Conservation (phyloP, 2,113 vertebrate species). For the Tyrannus savana region DNA sequence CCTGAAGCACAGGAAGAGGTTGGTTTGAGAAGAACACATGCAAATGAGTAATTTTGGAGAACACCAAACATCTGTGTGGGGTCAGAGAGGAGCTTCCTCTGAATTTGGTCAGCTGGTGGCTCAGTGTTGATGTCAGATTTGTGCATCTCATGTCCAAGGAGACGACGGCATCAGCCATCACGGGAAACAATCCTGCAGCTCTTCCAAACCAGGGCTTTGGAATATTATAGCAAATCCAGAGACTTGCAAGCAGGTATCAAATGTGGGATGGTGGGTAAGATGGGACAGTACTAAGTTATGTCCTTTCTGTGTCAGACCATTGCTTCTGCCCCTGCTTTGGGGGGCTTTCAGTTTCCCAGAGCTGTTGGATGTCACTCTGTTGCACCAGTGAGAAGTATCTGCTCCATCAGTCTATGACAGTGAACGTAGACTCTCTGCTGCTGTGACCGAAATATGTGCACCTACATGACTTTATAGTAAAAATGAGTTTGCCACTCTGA, state of each 20-base stretch:
- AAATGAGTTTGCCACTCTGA: neutral
- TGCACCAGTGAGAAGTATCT: neutral
- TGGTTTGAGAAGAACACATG: constrained; percentile 8
- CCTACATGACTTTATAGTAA: neutral
- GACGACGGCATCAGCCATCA: neutral
- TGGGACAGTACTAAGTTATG: neutral
- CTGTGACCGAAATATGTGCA: neutral
- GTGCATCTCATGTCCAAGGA: neutral
- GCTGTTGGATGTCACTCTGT: neutral
- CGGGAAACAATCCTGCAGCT: neutral
- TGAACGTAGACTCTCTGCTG: neutral
- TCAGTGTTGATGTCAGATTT: neutral
- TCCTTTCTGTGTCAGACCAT: neutral
- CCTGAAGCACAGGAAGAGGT: neutral
- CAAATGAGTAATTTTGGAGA: constrained; percentile 2
- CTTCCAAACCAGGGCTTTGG: neutral
- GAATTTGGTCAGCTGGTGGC: neutral
- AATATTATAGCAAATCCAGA: neutral
- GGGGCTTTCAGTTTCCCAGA: neutral
- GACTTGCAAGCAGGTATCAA: neutral
- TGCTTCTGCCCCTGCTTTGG: neutral
- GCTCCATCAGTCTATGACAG: neutral
- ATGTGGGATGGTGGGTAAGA: neutral
- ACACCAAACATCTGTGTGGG: neutral
- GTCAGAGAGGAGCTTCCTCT: neutral